phyloP scores from a whole-genome alignment of 2,113 vertebrate genomes.

The Gadus macrocephalus region DNA sequence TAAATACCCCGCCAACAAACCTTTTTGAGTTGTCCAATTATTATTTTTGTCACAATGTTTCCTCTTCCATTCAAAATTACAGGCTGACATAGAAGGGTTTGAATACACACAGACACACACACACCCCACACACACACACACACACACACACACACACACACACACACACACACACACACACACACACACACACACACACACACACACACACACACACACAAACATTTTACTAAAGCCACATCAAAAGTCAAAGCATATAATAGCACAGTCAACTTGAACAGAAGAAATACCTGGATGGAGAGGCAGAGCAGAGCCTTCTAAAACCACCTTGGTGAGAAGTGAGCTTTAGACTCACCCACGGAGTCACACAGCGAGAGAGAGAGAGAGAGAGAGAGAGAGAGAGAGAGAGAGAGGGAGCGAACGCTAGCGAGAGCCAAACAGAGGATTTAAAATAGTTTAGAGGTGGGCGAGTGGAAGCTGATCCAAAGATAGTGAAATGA shows the following conservation, averaged over 20 bases:
- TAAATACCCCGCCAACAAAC: conserved; percentile 44
- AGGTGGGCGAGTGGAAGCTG: neutral
- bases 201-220: conserved; percentile 1
- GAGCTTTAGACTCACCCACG: conserved; percentile 41
- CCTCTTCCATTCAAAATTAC: conserved; percentile 56
- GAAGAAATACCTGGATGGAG: conserved; percentile 60
- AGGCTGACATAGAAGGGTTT: conserved; percentile 44
- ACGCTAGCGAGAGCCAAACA: conserved; percentile 8
- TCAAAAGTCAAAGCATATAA: neutral
- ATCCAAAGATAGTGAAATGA: conserved; percentile 7
- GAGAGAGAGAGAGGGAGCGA: conserved; percentile 34
- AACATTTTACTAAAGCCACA: neutral
- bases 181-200: neutral
- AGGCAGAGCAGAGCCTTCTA: conserved; percentile 51
- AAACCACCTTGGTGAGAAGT: conserved; percentile 51
- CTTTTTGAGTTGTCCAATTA: conserved; percentile 40
- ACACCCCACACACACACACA: neutral
- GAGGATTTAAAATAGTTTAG: neutral
- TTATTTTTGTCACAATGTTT: conserved; percentile 51
- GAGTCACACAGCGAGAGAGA: neutral
- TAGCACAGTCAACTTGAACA: conserved; percentile 10
- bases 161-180: neutral
- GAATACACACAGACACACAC: conserved; percentile 22
- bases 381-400: conserved; percentile 18
- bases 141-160: conserved; percentile 5